Conservation (phyloP, 2,888 invertebrate genomes). For the Acholoe squamosa region DNA sequence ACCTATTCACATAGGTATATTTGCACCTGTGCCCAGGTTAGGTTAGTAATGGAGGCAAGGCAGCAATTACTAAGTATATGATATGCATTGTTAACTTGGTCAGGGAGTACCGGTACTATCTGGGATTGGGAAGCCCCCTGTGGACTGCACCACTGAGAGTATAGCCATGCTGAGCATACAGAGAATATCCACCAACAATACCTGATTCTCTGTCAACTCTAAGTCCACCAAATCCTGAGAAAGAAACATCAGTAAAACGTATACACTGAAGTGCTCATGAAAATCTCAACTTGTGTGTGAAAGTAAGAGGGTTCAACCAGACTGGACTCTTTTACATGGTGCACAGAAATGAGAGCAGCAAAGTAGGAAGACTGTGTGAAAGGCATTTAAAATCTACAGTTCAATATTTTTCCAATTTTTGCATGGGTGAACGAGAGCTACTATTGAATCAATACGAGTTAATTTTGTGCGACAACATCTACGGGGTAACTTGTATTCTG, state of each 20-base stretch:
- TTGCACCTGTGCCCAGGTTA: background rate
- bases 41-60: background rate
- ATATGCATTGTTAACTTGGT: too few species aligned
- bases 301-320: too few species aligned
- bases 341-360: too few species aligned
- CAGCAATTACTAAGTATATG: background rate
- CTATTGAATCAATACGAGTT: too few species aligned
- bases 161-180: constrained; percentile 27
- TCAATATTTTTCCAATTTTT: too few species aligned
- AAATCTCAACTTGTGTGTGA: too few species aligned
- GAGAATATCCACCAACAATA: background rate
- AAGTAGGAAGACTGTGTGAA: too few species aligned
- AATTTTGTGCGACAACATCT: too few species aligned
- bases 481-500: too few species aligned
- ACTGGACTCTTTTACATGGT: too few species aligned
- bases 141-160: background rate
- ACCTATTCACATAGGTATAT: background rate
- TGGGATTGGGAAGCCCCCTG: background rate
- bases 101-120: background rate
- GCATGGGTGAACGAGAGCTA: too few species aligned
- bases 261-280: background rate
- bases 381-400: too few species aligned
- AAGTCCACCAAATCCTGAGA: constrained; percentile 9
- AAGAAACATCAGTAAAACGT: constrained; percentile 29
- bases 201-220: constrained; percentile 34